Base-by-base conservation (phyloP, 2,113 vertebrate genomes). In the Austrofundulus limnaeus region DNA sequence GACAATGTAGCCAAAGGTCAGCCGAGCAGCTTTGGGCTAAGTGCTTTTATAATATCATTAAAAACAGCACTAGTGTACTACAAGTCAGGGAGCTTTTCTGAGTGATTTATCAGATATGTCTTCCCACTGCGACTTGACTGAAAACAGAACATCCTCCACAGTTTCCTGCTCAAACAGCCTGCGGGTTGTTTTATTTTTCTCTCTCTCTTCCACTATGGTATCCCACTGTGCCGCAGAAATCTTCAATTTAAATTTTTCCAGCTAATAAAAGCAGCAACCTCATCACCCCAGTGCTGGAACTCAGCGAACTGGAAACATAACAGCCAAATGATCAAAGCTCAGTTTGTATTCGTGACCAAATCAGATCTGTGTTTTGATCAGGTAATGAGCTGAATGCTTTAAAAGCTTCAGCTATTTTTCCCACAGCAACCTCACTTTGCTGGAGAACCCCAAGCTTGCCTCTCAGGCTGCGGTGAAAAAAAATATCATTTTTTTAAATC, bases 1-100 rank as follows among this genome's bases (percentile, higher is more conserved):
- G 69, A 65, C 46, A 59, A 72, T 59, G 67, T 62, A 55, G 58
- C 13, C 53, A 85, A 85, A 84, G 85, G 83, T 88, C 81, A 85
- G 51, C 51, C 31, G 24, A 59, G 66, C 50, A 51, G 69, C 61
- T 78, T 59, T 46, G 25, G 67, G 61, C 66, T 68, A 52, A 75
- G 50, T 41, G 67, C 46, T 56, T 52, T 52, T 46, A 53, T 65
- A 65, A 64, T 69, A 23, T 62, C 28, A 70, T 55, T 48, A 31
- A 65, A 74, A 74, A 70, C 54, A 39, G 47, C 11, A 47, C 41
- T 38, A 37, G 42, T 54, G 11, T 25, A 52, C 58, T 25, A 31
- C 34, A 47, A 74, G 60, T 72, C 71, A 28, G 51, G 65, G 57
- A 31, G 58, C 72, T 61, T 61, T 37, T 61, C 59, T 64, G 75